phyloP scores from a whole-genome alignment of 2,888 invertebrate species.

The Lasius fuliginosus region DNA sequence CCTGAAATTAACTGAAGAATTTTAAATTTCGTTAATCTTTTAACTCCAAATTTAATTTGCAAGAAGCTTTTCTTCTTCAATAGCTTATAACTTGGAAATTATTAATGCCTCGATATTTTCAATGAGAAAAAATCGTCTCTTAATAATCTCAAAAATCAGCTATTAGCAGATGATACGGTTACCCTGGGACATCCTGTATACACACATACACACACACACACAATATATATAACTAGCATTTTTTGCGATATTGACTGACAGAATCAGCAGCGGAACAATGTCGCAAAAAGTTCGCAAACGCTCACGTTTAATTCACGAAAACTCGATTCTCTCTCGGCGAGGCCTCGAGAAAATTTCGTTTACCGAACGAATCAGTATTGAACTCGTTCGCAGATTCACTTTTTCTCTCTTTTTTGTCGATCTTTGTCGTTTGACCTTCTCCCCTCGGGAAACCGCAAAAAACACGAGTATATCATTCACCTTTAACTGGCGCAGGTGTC shows the following conservation, averaged over 20 bases:
- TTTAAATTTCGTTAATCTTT: no score
- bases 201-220: neutral
- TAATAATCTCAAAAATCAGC: no score
- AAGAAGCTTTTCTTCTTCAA: no score
- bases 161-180: no score
- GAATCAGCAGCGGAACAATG: neutral
- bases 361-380: neutral
- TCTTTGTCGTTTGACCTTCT: neutral
- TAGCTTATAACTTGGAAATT: no score
- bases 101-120: no score
- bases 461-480: neutral
- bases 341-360: constrained; percentile 13
- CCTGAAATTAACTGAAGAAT: no score
- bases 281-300: neutral
- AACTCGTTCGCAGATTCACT: constrained; percentile 9
- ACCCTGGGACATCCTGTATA: neutral
- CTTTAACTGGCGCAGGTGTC: neutral
- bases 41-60: no score
- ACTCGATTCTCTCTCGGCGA: neutral
- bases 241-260: neutral
- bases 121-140: no score
- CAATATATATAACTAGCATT: neutral
- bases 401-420: neutral
- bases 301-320: constrained; percentile 8
- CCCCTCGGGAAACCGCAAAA: neutral